Evolutionary conservation across 92 coral and sea anemone species (phyloP), one percentile per base, ranked within the genome.

Genomic region (Phenganax marumi): DNA sequence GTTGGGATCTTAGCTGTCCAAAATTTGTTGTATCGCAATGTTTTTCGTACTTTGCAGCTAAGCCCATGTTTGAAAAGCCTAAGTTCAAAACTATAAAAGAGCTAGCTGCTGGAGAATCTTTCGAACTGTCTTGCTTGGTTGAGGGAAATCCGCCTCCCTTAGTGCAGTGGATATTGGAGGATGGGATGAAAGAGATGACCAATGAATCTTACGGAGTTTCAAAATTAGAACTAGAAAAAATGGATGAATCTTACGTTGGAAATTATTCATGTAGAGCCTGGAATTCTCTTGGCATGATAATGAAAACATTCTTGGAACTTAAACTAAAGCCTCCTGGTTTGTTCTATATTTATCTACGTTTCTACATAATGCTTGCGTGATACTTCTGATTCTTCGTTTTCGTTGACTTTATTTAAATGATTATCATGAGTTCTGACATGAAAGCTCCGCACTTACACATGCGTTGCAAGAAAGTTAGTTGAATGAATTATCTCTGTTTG

Each of bases 251-350:
- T 8, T 61, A 78, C 60, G 14, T 61, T 61, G 83, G 83, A 26
- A 78, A 78, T 72, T 78, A 78, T 53, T 53, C 80, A 14, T 89
- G 92, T 63, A 62, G 11, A 8, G 84, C 88, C 5, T 71, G 77
- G 11, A 55, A 79, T 11, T 79, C 43, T 12, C 62, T 49, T 47
- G 88, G 83, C 48, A 12, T 46, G 23, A 52, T 54, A 12, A 10
- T 24, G 50, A 62, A 47, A 49, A 39, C 9, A 17, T 50, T 78
- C 50, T 18, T 78, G 53, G 58, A 78, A 61, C 58, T 78, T 1
- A 43, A 78, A 68, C 72, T 78, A 43, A 39, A 39, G 54, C 22
- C 63, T 14, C 69, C 52, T 24, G 73, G 83, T 78, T 16, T 54
- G 81, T 54, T 1, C 50, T 55, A 3, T 12, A 33, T 25, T 66